Conservation (phyloP, 1,140 invertebrate species). For the Nasonia giraulti region DNA sequence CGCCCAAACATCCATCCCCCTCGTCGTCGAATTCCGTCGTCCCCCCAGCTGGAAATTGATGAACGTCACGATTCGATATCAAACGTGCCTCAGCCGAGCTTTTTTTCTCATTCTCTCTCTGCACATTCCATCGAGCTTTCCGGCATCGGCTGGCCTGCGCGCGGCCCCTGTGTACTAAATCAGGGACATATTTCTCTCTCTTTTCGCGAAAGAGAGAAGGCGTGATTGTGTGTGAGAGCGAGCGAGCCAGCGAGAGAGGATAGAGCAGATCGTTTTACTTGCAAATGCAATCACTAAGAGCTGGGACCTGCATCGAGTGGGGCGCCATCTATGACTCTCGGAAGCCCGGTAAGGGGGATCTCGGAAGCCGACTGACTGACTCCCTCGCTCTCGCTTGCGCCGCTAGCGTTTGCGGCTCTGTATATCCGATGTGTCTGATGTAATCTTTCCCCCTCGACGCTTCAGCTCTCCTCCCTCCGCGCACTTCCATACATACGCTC, state of each 20-base stretch:
- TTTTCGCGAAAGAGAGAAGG: background rate
- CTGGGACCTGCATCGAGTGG: slow-evolving; percentile 62
- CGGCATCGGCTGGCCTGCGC: background rate
- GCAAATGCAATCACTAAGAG: slow-evolving; percentile 71
- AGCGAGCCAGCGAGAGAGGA: no score
- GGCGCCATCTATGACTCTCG: slow-evolving; percentile 62
- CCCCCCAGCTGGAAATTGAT: slow-evolving; percentile 29
- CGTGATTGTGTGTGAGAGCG: background rate
- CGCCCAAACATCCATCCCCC: background rate
- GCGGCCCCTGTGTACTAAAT: slow-evolving; percentile 47
- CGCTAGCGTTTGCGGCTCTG: background rate
- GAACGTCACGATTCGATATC: slow-evolving; percentile 31
- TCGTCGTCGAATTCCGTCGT: background rate
- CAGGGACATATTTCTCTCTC: slow-evolving; percentile 60
- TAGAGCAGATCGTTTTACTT: slow-evolving; percentile 66
- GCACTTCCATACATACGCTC: background rate
- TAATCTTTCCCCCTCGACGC: background rate
- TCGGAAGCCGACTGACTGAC: slow-evolving; percentile 34
- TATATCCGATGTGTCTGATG: background rate
- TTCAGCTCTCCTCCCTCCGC: background rate
- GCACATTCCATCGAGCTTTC: slow-evolving; percentile 21
- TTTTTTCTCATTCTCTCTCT: slow-evolving; percentile 14
- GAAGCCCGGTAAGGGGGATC: background rate
- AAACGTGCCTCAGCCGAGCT: slow-evolving; percentile 25
- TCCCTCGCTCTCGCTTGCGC: background rate